Base-by-base conservation (phyloP, 2,888 invertebrate genomes). In the Mesorhabditis belari region DNA sequence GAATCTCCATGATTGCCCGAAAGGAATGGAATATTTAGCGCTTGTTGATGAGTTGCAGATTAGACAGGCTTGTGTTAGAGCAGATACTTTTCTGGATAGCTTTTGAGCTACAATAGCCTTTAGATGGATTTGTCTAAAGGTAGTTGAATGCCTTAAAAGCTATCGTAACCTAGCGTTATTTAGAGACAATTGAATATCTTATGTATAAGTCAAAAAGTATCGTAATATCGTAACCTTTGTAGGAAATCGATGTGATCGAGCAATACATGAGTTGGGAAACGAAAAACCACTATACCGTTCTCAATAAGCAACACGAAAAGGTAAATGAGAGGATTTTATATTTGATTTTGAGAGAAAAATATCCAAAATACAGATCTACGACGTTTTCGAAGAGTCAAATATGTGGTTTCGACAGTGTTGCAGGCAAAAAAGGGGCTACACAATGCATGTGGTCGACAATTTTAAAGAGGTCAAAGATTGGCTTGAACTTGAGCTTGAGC, bases 381-480 rank as follows among this genome's bases (percentile, higher is more conserved):
- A 55, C 57, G 70, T 77, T 6, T 49, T 64, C 49, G 72, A 69
- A 19, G 82, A 82, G 61, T 81, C 81, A 5, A 80, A 80, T 53
- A 60, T 66, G 23, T 82, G 81, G 60, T 64, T 64, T 56, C 68
- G 82, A n/a, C 75, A 80, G 61, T 81, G 80, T 60, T 82, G 81
- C 75, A 82, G 81, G 2, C 66, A 79, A 4, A 58, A 67, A n/a
- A 66, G 82, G 63, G 79, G 80, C 2, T 82, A 82, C 63, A 63
- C 72, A 25, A 79, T 82, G 55, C 81, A 82, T 64, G 78, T 82
- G 19, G 77, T 79, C 54, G 82, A 82, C 64, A 81, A 81, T 23
- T 35, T 55, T 21, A 59, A 59, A 12, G 6, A 44, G 55, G 59
- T 59, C 44, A 35, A n/a, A 17, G 5, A n/a, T n/a, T n/a, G n/a